Evolutionary conservation across 1,140 invertebrate genomes (phyloP).

Genomic region (Forficula auricularia): DNA sequence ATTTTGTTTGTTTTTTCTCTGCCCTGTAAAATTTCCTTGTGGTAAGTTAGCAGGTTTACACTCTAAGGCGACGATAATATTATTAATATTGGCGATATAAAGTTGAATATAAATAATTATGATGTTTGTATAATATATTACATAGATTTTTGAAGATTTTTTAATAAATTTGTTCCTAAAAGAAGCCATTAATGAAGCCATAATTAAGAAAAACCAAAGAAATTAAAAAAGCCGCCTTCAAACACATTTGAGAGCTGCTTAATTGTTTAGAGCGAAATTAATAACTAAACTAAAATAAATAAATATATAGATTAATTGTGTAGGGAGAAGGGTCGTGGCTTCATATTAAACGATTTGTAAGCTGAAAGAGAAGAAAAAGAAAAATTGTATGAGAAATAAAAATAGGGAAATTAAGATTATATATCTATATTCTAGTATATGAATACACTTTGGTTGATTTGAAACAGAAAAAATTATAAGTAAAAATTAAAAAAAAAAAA

Average conservation of each 20-base stretch:
- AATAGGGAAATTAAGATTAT: too few relatives aligned
- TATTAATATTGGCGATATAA: too few relatives aligned
- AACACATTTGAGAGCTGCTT: constrained; percentile 29
- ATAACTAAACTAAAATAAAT: too few relatives aligned
- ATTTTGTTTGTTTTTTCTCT: too few relatives aligned
- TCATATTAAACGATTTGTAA: constrained; percentile 40
- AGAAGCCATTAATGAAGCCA: not conserved
- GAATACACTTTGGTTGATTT: not conserved
- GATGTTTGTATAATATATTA: too few relatives aligned
- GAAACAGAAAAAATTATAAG: not conserved
- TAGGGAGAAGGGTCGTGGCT: constrained; percentile 41
- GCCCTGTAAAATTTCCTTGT: too few relatives aligned
- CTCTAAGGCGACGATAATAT: too few relatives aligned
- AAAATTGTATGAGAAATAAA: constrained; percentile 22
- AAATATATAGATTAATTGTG: constrained; percentile 8
- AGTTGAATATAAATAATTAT: too few relatives aligned
- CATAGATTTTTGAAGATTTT: too few relatives aligned
- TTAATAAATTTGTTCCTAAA: too few relatives aligned
- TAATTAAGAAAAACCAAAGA: not conserved
- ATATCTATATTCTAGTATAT: too few relatives aligned
- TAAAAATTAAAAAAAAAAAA: constrained; percentile 4
- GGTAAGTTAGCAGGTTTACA: too few relatives aligned
- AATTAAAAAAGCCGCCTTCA: not conserved
- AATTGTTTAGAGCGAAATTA: constrained; percentile 28
- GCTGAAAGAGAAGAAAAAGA: constrained; percentile 39